These are phyloP conservation scores for Oreochromis grahami DNA, from an alignment of 2,797 vertebrate genomes.

Conservation along the genomic window DNA sequence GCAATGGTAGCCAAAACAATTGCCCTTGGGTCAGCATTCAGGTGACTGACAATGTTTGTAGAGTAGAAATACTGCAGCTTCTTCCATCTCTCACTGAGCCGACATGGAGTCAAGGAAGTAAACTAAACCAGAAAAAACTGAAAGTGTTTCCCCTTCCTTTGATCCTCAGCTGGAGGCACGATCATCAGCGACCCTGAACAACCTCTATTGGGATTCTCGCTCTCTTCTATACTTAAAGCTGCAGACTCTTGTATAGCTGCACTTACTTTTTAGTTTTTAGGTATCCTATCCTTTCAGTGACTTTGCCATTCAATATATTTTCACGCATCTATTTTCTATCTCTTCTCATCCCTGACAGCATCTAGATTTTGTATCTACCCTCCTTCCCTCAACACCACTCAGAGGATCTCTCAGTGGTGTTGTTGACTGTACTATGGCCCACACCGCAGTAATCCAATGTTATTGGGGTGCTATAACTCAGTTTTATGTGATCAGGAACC, in stretches of 20 bases:
- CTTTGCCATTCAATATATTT: neutral
- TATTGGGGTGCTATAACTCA: constrained; percentile 55
- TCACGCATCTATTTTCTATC: constrained; percentile 16
- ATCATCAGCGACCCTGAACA: constrained; percentile 5
- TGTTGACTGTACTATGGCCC: constrained; percentile 32
- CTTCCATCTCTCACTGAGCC: neutral
- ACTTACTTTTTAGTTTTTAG: neutral
- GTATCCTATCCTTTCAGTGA: neutral
- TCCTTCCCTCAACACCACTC: constrained; percentile 15
- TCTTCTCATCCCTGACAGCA: neutral
- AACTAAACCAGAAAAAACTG: neutral
- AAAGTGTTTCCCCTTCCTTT: constrained; percentile 12
- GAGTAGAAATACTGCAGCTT: neutral
- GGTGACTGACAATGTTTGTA: neutral
- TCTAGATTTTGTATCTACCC: neutral
- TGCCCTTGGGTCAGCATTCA: neutral
- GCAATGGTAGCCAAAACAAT: neutral
- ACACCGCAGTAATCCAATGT: constrained; percentile 50
- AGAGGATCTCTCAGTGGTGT: constrained; percentile 15
- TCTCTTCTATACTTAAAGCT: neutral
- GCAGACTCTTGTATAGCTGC: neutral
- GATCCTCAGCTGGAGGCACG: constrained; percentile 25
- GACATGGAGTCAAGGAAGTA: neutral
- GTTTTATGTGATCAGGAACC: constrained; percentile 60
- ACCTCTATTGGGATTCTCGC: constrained; percentile 9